phyloP scores from a whole-genome alignment of 2,888 invertebrate genomes.

The Sphecodes monilicornis region DNA sequence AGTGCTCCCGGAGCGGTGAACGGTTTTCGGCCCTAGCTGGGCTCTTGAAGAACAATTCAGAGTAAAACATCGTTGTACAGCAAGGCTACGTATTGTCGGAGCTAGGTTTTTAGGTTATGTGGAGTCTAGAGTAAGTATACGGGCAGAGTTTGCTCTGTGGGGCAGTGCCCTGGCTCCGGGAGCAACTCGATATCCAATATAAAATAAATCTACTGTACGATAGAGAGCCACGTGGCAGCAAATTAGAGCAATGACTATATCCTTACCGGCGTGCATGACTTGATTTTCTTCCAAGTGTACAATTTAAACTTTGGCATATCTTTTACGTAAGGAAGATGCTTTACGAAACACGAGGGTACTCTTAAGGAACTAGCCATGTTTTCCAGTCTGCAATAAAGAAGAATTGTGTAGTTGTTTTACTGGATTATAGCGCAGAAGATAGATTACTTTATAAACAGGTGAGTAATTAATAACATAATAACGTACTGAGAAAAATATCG shows the following conservation, averaged over 20 bases:
- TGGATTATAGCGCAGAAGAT: too few relatives aligned
- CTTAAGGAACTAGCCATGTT: constrained; percentile 42
- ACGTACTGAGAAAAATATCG: constrained; percentile 6
- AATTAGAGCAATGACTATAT: background rate
- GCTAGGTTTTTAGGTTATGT: background rate
- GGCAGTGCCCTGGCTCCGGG: background rate
- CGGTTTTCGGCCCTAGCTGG: background rate
- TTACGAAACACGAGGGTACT: constrained; percentile 29
- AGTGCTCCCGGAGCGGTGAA: background rate
- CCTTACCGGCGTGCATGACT: too few relatives aligned
- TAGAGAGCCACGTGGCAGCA: background rate
- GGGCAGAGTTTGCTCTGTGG: too few relatives aligned
- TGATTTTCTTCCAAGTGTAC: background rate
- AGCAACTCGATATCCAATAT: background rate
- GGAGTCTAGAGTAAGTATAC: background rate
- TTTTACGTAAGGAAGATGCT: background rate
- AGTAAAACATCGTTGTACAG: background rate
- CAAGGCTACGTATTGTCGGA: background rate
- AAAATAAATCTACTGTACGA: background rate
- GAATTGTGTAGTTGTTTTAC: background rate
- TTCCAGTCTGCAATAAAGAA: constrained; percentile 11
- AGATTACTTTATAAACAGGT: background rate
- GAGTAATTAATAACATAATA: background rate
- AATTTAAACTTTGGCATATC: background rate
- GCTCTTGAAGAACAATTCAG: background rate